These are phyloP conservation scores for Amblyopsis hoosieri DNA, from an alignment of 2,797 vertebrate species.

Conservation along the genomic window DNA sequence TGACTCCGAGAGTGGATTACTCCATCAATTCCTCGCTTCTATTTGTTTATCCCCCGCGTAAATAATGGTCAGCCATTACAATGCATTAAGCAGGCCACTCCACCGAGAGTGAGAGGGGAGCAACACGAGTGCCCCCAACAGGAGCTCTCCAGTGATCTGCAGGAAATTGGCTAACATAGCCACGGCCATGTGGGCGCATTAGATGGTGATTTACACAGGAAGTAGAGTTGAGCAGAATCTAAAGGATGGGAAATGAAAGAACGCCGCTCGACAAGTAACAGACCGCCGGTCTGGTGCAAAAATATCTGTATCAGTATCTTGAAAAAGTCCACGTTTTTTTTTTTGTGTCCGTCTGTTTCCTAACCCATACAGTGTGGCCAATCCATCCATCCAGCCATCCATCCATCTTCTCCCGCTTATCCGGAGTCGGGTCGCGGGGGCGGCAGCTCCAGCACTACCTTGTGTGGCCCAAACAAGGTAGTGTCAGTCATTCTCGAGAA, in stretches of 20 bases:
- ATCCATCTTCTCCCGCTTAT: no score
- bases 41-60: conserved; percentile 78
- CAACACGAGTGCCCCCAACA: conserved; percentile 47
- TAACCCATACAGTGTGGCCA: no score
- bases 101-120: conserved; percentile 37
- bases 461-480: no score
- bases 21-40: conserved; percentile 75
- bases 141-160: conserved; percentile 60
- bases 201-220: not conserved
- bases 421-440: no score
- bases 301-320: no score
- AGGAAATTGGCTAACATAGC: conserved; percentile 57
- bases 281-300: no score
- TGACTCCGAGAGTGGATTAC: conserved; percentile 78
- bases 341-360: no score
- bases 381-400: no score
- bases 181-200: conserved; percentile 30
- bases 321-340: no score
- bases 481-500: no score
- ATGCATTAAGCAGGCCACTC: conserved; percentile 74
- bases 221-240: not conserved
- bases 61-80: conserved; percentile 81
- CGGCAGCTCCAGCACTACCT: no score
- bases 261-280: no score
- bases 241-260: not conserved